phyloP scores from a whole-genome alignment of 2,888 invertebrate species.

The Melanostoma scalare region DNA sequence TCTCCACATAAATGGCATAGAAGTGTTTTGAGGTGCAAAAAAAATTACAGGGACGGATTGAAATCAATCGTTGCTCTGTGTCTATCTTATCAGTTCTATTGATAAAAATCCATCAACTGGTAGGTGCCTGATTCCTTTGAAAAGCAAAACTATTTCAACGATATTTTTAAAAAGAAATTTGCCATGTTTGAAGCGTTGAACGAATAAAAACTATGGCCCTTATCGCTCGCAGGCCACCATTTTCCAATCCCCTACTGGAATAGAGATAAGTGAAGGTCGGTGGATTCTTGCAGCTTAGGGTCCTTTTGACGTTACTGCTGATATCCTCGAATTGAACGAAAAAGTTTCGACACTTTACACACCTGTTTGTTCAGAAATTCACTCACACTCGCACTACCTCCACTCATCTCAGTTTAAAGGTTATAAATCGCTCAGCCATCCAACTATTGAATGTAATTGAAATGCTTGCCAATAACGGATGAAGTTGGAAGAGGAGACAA shows the following conservation, averaged over 20 bases:
- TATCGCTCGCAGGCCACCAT: not conserved
- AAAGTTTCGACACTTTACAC: slow-evolving; percentile 61
- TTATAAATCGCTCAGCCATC: slow-evolving; percentile 71
- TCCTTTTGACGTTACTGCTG: slow-evolving; percentile 21
- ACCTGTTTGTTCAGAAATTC: slow-evolving; percentile 54
- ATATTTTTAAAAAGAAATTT: no score
- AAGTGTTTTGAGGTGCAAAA: slow-evolving; percentile 38
- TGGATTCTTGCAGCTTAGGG: not conserved
- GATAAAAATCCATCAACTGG: no score
- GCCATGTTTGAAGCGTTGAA: no score
- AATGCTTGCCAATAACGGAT: slow-evolving; percentile 73
- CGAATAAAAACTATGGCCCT: slow-evolving; percentile 4
- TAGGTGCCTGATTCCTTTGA: no score
- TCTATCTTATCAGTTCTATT: no score
- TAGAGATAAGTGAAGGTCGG: not conserved
- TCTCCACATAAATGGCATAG: slow-evolving; percentile 40
- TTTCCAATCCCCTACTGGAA: slow-evolving; percentile 1
- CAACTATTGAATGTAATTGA: slow-evolving; percentile 73
- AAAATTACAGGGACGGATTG: slow-evolving; percentile 18
- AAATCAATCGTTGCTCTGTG: not conserved
- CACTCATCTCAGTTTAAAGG: slow-evolving; percentile 34
- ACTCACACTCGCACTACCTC: not conserved
- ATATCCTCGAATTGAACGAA: slow-evolving; percentile 49
- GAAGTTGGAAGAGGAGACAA: slow-evolving; percentile 54
- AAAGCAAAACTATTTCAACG: no score